phyloP scores from a whole-genome alignment of 2,113 vertebrate genomes.

The Callorhinus ursinus region DNA sequence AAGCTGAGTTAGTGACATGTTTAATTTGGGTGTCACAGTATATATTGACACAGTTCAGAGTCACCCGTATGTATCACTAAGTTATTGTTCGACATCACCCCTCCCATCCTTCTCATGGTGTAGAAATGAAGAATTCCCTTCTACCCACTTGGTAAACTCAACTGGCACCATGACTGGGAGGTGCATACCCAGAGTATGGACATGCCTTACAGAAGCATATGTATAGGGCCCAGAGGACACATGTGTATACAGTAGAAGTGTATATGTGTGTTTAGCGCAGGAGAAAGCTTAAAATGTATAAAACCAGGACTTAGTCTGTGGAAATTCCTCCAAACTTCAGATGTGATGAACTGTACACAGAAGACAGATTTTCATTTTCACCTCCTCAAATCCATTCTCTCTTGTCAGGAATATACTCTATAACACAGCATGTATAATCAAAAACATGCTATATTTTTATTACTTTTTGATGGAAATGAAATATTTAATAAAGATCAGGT shows the following conservation, averaged over 20 bases:
- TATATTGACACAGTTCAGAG: neutral
- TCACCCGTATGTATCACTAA: neutral
- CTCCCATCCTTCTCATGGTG: neutral
- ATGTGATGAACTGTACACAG: neutral
- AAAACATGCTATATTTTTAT: neutral
- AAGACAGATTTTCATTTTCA: neutral
- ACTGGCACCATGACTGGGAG: neutral
- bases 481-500: neutral
- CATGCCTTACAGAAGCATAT: neutral
- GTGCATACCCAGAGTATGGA: neutral
- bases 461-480: conserved; percentile 9
- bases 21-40: neutral
- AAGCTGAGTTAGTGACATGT: neutral
- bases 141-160: neutral
- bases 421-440: neutral
- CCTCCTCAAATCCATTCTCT: neutral
- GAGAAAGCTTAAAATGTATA: neutral
- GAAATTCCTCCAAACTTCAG: neutral
- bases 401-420: neutral
- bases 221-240: neutral
- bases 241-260: neutral
- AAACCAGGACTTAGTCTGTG: neutral
- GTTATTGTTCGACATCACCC: neutral
- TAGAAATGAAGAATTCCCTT: neutral
- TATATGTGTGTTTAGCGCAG: neutral